Conservation (phyloP, 2,888 invertebrate species). For the Darwinula stevensoni region DNA sequence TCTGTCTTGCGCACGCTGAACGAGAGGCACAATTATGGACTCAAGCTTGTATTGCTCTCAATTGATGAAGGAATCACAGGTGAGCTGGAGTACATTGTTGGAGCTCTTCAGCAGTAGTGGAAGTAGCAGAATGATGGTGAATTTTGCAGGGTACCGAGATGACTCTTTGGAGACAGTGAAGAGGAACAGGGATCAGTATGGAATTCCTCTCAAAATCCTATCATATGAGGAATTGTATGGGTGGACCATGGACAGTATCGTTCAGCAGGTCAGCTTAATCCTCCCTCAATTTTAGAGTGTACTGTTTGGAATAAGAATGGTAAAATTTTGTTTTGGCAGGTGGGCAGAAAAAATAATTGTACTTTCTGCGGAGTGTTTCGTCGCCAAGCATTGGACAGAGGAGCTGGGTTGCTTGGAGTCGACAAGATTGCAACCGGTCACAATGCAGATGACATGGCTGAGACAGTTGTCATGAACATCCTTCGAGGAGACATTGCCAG, state of each 20-base stretch:
- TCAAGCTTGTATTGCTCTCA: slow-evolving; percentile 64
- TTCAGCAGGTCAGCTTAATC: too few relatives aligned
- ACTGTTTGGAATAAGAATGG: too few relatives aligned
- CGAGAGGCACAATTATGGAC: slow-evolving; percentile 57
- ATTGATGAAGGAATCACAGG: slow-evolving; percentile 95
- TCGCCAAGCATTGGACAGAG: slow-evolving; percentile 80
- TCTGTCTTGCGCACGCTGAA: slow-evolving; percentile 73
- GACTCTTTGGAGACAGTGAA: slow-evolving; percentile 91
- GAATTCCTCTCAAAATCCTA: slow-evolving; percentile 68
- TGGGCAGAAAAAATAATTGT: slow-evolving; percentile 76
- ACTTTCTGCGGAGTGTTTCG: slow-evolving; percentile 87
- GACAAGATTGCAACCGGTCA: slow-evolving; percentile 88
- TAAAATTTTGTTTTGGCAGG: too few relatives aligned
- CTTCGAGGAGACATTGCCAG: slow-evolving; percentile 85
- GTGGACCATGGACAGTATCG: slow-evolving; percentile 99
- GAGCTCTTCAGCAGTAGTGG: too few relatives aligned
- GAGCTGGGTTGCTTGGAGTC: slow-evolving; percentile 57
- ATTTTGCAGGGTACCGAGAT: slow-evolving; percentile 41
- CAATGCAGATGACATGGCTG: slow-evolving; percentile 92
- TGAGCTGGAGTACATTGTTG: slow-evolving; percentile 13
- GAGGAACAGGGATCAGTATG: slow-evolving; percentile 72
- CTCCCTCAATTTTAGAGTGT: too few relatives aligned
- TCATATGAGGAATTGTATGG: slow-evolving; percentile 94
- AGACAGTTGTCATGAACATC: slow-evolving; percentile 93
- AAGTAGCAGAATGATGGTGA: not conserved